Evolutionary conservation across 2,888 invertebrate species (phyloP), one percentile per base, ranked within the genome.

Genomic region (Trissolcus japonicus): DNA sequence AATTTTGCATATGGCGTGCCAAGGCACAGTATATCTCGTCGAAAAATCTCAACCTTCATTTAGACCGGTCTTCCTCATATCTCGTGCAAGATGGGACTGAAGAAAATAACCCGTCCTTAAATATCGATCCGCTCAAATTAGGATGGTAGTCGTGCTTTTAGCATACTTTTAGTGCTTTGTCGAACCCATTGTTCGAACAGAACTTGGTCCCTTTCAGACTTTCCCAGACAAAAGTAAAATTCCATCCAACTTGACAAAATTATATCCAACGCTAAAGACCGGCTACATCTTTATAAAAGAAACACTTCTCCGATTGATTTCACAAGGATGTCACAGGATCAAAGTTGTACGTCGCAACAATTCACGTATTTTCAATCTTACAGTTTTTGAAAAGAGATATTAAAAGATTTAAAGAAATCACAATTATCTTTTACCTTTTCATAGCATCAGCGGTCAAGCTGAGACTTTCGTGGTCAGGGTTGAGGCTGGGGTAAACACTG

Each of bases 391-490:
- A n/a, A n/a, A n/a, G n/a, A n/a, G n/a, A n/a, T n/a, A n/a, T n/a
- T n/a, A n/a, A n/a, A n/a, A n/a, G n/a, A n/a, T n/a, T n/a, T n/a
- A n/a, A n/a, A n/a, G n/a, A n/a, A n/a, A n/a, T n/a, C n/a, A n/a
- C n/a, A n/a, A n/a, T n/a, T n/a, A n/a, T n/a, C n/a, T n/a, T n/a
- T n/a, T n/a, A 76, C 71, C 72, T 69, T 80, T 92, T 92, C 79
- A 97, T 92, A 13, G 90, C 88, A 72, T 92, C 93, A 78, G 93
- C 94, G 0, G 96, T 95, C 76, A 96, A 92, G 25, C 93, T 91
- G 79, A 97, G 91, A 81, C 95, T 95, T 89, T 99, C 99, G 89
- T 98, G 96, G 90, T 98, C 98, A 6, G 98, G 96, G 91, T 98
- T 97, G 81, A 99, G 91, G 6, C 97, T 96, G 40, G 98, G 98